Conservation (phyloP, 2,797 vertebrate genomes). For the Eupleurogrammus muticus region DNA sequence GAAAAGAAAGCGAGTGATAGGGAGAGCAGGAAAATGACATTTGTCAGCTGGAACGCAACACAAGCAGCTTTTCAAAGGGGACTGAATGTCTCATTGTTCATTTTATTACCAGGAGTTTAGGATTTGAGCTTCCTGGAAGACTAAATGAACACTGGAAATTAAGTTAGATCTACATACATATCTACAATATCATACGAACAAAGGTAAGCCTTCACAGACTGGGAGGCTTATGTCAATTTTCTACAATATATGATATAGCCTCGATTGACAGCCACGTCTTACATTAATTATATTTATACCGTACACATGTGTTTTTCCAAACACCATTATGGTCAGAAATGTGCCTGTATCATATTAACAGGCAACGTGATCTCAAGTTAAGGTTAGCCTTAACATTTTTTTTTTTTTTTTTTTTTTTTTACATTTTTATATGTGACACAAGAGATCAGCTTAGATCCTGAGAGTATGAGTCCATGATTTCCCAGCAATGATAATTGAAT, state of each 20-base stretch:
- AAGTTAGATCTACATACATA: background rate
- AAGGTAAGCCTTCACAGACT: background rate
- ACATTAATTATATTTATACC: background rate
- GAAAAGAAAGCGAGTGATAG: slow-evolving; percentile 61
- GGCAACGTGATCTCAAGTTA: background rate
- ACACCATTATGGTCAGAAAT: background rate
- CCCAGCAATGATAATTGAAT: background rate
- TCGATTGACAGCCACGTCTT: background rate
- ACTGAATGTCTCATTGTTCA: background rate
- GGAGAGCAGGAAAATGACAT: slow-evolving; percentile 35
- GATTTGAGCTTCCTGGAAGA: background rate
- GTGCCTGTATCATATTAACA: slow-evolving; percentile 17
- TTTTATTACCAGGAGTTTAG: background rate
- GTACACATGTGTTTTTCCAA: background rate
- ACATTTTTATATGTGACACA: background rate
- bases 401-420: too few species aligned
- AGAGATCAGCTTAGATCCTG: too few species aligned
- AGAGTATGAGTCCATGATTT: too few species aligned
- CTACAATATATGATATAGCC: background rate
- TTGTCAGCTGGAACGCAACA: slow-evolving; percentile 15
- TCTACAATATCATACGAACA: background rate
- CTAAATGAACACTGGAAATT: background rate
- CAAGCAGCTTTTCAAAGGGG: background rate
- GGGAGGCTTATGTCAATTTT: background rate
- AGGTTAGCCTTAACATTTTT: too few species aligned